These are phyloP conservation scores for Electrona antarctica DNA, from an alignment of 2,113 vertebrate species.

Conservation along the genomic window DNA sequence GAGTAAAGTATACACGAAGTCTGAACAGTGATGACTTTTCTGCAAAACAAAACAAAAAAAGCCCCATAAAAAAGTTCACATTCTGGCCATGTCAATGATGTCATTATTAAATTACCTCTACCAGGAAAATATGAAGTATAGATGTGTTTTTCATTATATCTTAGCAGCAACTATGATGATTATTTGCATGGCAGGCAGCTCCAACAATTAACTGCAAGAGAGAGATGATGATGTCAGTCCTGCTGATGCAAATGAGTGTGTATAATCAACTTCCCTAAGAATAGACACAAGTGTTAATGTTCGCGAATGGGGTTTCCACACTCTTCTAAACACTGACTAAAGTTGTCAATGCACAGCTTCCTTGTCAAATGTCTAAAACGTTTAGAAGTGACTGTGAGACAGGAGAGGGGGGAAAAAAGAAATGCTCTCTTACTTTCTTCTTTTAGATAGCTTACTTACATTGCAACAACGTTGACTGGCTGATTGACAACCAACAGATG, in stretches of 20 bases:
- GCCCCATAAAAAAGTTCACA: too few relatives aligned
- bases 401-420: not conserved
- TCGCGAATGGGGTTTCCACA: constrained; percentile 26
- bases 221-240: constrained; percentile 45
- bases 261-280: constrained; percentile 45
- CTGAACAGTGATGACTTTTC: too few relatives aligned
- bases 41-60: too few relatives aligned
- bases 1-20: too few relatives aligned
- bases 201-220: not conserved
- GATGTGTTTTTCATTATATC: not conserved
- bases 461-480: too few relatives aligned
- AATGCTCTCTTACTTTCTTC: not conserved
- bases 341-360: too few relatives aligned
- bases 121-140: too few relatives aligned
- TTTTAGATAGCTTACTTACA: too few relatives aligned
- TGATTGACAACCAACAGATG: constrained; percentile 15
- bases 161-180: constrained; percentile 1
- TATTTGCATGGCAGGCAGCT: not conserved
- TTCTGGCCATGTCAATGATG: too few relatives aligned
- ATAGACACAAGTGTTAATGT: constrained; percentile 41
- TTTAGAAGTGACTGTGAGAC: not conserved
- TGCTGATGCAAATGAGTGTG: constrained; percentile 47
- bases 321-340: not conserved
- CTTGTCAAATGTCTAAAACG: not conserved
- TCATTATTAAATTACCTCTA: too few relatives aligned